Percentiles rank a stretch among this genome's conserved stretches.
phyloP scores from a whole-genome alignment of 2,888 invertebrate species.

The Habrosyne pyritoides region DNA sequence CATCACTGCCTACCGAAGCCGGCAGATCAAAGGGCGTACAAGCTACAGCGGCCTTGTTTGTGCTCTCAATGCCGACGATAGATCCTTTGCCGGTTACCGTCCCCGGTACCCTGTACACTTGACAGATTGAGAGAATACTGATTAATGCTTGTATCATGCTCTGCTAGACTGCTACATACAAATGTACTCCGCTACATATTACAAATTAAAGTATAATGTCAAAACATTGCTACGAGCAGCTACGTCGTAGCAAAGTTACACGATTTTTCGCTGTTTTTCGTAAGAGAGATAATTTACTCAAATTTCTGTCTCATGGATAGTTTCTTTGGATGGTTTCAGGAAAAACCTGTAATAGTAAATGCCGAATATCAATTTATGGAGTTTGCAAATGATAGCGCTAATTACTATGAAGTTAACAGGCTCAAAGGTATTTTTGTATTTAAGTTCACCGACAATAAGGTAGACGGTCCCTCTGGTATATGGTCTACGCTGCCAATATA shows the following conservation, averaged over 20 bases:
- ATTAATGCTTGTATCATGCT: not conserved
- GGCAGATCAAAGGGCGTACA: not conserved
- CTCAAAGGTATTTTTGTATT: too few relatives aligned
- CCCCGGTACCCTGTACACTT: not conserved
- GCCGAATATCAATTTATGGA: too few relatives aligned
- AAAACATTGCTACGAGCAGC: not conserved
- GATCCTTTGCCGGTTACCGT: constrained; percentile 1
- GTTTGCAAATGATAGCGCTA: too few relatives aligned
- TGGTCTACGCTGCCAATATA: too few relatives aligned
- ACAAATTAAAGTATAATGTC: not conserved
- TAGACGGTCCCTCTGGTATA: too few relatives aligned
- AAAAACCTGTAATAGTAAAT: too few relatives aligned
- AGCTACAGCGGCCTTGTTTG: constrained; percentile 4
- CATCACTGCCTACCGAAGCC: constrained; percentile 2
- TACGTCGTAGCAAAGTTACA: constrained; percentile 6
- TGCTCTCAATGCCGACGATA: not conserved
- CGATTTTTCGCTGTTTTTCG: too few relatives aligned
- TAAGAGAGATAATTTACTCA: too few relatives aligned
- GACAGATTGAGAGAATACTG: not conserved
- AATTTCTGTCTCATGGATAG: too few relatives aligned
- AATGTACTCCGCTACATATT: not conserved
- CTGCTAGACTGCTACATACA: not conserved
- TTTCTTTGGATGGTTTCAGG: too few relatives aligned
- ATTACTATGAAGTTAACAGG: too few relatives aligned
- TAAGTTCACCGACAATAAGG: too few relatives aligned